Evolutionary conservation across 2,113 vertebrate species (phyloP).

Genomic region (Riparia riparia): DNA sequence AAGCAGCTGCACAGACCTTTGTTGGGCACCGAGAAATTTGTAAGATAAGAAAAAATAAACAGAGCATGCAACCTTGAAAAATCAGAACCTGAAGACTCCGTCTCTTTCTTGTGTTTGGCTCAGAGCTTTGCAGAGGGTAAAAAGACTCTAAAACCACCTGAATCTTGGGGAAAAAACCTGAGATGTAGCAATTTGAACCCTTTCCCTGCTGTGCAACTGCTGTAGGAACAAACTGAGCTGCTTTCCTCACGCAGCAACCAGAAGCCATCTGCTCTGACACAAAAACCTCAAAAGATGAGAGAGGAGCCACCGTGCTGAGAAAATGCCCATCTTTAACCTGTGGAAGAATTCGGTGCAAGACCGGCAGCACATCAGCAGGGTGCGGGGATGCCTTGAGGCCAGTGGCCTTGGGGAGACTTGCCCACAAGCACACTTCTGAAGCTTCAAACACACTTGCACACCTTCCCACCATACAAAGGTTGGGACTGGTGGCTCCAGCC

Average conservation of each 20-base stretch:
- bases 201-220: background rate
- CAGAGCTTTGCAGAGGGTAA: too few relatives aligned
- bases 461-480: background rate
- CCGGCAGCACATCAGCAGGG: background rate
- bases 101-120: too few relatives aligned
- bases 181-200: background rate
- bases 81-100: too few relatives aligned
- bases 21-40: too few relatives aligned
- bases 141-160: too few relatives aligned
- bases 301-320: background rate
- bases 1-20: too few relatives aligned
- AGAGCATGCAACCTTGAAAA: too few relatives aligned
- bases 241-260: background rate
- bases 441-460: too few relatives aligned
- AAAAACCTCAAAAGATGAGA: background rate
- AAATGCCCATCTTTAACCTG: background rate
- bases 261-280: background rate
- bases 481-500: fast-evolving
- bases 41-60: too few relatives aligned
- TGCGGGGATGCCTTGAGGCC: background rate
- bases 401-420: background rate
- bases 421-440: background rate
- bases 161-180: too few relatives aligned
- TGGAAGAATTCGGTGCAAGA: background rate
- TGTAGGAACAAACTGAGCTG: background rate